phyloP scores from a whole-genome alignment of 2,113 vertebrate species.

The Anhinga rufa region DNA sequence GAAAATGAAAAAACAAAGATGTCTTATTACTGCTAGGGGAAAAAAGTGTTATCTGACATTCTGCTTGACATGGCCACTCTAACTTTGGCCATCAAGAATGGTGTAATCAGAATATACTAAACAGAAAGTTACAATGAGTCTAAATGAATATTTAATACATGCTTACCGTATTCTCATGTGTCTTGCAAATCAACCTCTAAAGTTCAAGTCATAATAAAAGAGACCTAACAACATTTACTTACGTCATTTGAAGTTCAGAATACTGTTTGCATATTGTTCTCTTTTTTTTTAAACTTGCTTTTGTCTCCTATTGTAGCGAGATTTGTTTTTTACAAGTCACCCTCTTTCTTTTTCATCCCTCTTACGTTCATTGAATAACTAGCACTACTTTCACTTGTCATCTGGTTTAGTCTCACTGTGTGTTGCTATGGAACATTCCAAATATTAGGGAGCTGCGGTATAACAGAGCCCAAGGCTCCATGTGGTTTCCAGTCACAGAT shows the following conservation, averaged over 20 bases:
- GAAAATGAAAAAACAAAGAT: not conserved
- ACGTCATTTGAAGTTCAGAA: not conserved
- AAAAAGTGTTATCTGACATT: not conserved
- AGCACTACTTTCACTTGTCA: slow-evolving; percentile 23
- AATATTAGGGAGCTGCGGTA: slow-evolving; percentile 66
- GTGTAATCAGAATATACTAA: not conserved
- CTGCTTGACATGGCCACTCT: not conserved
- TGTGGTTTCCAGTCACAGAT: slow-evolving; percentile 1
- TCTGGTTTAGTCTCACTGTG: not conserved
- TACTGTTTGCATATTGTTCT: not conserved
- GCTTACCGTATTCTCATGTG: not conserved
- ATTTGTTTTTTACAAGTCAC: not conserved
- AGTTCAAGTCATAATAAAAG: not conserved
- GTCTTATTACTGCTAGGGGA: not conserved
- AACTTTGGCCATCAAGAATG: not conserved
- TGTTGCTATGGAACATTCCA: slow-evolving; percentile 66
- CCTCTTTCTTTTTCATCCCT: not conserved
- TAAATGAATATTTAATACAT: not conserved
- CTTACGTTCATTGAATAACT: not conserved
- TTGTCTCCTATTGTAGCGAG: not conserved
- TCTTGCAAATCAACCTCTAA: not conserved
- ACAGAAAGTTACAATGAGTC: not conserved
- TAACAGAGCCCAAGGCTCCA: not conserved
- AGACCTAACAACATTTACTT: not conserved
- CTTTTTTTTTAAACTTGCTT: not conserved